These are phyloP conservation scores for Sebastes cheni DNA, from an alignment of 2,797 vertebrate genomes.

Conservation along the genomic window DNA sequence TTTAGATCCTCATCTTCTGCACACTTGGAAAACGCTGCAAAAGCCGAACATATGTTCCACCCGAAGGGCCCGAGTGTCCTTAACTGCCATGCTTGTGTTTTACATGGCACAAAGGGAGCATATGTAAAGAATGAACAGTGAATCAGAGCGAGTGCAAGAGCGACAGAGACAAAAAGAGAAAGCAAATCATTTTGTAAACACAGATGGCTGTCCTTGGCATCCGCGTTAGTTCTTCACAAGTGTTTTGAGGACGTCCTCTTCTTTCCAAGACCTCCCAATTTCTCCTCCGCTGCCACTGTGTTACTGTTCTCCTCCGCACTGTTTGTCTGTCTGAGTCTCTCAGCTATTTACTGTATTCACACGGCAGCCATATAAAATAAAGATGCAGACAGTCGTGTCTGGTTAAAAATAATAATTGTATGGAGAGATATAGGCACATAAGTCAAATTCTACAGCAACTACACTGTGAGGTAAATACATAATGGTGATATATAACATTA, in stretches of 20 bases:
- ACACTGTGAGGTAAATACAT: neutral
- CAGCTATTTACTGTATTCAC: constrained; percentile 13
- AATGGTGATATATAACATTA: neutral
- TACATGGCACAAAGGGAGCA: constrained; percentile 77
- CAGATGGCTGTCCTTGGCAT: constrained; percentile 82
- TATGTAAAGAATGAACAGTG: constrained; percentile 80
- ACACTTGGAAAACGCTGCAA: constrained; percentile 64
- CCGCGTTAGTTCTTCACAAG: constrained; percentile 71
- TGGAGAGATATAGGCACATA: neutral
- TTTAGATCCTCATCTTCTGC: constrained; percentile 51
- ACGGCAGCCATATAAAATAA: neutral
- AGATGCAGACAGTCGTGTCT: neutral
- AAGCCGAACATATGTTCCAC: constrained; percentile 76
- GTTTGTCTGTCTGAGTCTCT: constrained; percentile 55
- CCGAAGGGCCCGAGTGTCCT: constrained; percentile 73
- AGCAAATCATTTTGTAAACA: constrained; percentile 78
- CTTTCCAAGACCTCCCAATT: constrained; percentile 73
- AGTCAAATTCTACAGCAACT: neutral
- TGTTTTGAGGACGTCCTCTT: constrained; percentile 79
- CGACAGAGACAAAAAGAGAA: constrained; percentile 71
- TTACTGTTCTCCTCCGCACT: constrained; percentile 47
- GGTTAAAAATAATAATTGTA: neutral
- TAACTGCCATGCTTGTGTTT: constrained; percentile 74
- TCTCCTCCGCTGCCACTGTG: constrained; percentile 63
- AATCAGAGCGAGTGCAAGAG: constrained; percentile 73